Evolutionary conservation across 2,888 invertebrate genomes (phyloP).

Genomic region (Coremacera marginata): DNA sequence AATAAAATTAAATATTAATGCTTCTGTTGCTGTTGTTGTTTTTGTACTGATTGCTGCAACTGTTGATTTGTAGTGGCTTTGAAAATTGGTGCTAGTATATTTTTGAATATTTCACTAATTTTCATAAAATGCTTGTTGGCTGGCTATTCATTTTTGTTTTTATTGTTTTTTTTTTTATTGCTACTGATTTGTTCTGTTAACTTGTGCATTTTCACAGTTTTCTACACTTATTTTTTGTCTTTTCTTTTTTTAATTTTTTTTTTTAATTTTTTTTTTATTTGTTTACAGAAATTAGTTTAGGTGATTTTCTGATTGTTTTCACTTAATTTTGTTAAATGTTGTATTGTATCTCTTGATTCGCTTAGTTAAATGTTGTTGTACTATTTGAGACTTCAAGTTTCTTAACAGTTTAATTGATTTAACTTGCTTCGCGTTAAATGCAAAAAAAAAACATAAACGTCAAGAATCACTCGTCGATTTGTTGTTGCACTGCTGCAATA

Average conservation of each 20-base stretch:
- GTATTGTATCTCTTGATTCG: no score
- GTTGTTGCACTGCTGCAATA: no score
- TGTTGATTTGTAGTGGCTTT: slow-evolving; percentile 49
- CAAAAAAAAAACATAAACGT: no score
- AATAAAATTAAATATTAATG: no score
- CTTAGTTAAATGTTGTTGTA: no score
- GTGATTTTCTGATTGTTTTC: slow-evolving; percentile 57
- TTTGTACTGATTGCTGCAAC: no score
- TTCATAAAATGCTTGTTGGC: background rate
- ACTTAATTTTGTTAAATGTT: slow-evolving; percentile 60
- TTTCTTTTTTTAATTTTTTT: slow-evolving; percentile 34
- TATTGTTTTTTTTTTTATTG: background rate
- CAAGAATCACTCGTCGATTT: no score
- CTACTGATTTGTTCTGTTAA: background rate
- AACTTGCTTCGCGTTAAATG: no score
- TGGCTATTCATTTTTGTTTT: background rate
- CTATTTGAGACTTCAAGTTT: no score
- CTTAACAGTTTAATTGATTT: no score
- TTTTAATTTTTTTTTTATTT: slow-evolving; percentile 59
- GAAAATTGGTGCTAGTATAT: slow-evolving; percentile 50
- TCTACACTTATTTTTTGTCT: background rate
- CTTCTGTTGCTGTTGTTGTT: slow-evolving; percentile 48
- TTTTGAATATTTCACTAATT: slow-evolving; percentile 55
- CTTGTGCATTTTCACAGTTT: slow-evolving; percentile 12
- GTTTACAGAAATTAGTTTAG: slow-evolving; percentile 63